Evolutionary conservation across 1,140 invertebrate genomes (phyloP).

Genomic region (Aphelenchoides avenae): DNA sequence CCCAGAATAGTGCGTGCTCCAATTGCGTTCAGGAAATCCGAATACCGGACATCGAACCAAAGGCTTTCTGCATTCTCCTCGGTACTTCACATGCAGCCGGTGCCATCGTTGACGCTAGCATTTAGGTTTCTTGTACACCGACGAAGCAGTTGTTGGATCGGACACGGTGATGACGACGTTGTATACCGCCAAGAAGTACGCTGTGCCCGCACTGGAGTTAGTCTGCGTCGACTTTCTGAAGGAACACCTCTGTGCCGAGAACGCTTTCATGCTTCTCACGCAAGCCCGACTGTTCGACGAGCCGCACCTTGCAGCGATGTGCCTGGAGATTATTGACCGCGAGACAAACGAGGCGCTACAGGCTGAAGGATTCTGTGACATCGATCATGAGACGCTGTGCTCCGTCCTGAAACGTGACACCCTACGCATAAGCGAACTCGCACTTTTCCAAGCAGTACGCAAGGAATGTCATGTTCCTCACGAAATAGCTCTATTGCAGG

Average conservation of each 20-base stretch:
- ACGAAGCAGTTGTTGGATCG: conserved; percentile 76
- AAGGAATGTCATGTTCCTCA: background rate
- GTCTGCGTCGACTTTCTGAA: conserved; percentile 80
- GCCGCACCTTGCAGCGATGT: conserved; percentile 68
- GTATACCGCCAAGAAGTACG: conserved; percentile 82
- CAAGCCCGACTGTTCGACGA: conserved; percentile 73
- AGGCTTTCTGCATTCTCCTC: too few species aligned
- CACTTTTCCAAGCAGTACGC: conserved; percentile 70
- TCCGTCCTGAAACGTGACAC: conserved; percentile 77
- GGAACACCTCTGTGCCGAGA: conserved; percentile 73
- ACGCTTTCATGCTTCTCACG: conserved; percentile 76
- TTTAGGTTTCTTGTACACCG: conserved; percentile 78
- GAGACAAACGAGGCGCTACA: conserved; percentile 74
- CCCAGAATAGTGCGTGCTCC: too few species aligned
- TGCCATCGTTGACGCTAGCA: too few species aligned
- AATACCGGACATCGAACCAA: conserved; percentile 77
- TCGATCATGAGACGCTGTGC: conserved; percentile 76
- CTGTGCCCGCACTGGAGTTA: conserved; percentile 74
- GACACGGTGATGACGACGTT: conserved; percentile 81
- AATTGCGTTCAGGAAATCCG: conserved; percentile 74
- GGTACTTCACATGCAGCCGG: too few species aligned
- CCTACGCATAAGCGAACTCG: conserved; percentile 74
- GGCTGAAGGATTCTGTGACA: conserved; percentile 79
- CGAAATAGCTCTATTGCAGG: conserved; percentile 23
- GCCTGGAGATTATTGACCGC: conserved; percentile 79